These are phyloP conservation scores for Schizothorax lantsangensis DNA, from an alignment of 2,797 vertebrate species.

Conservation along the genomic window DNA sequence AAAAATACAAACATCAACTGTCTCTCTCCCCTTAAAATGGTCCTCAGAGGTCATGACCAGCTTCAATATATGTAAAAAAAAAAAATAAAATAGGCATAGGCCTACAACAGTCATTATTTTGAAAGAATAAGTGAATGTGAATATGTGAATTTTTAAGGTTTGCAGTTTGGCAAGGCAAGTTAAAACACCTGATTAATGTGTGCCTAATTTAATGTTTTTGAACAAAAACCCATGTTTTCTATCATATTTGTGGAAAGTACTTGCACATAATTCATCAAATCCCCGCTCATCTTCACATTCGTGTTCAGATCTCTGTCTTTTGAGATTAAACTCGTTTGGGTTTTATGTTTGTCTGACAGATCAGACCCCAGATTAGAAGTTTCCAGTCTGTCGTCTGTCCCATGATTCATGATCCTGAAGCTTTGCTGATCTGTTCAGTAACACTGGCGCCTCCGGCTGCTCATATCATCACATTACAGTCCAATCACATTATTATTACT, in stretches of 20 bases:
- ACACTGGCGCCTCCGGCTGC: not conserved
- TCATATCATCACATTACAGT: not conserved
- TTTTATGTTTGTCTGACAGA: conserved; percentile 1
- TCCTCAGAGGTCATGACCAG: too few relatives aligned
- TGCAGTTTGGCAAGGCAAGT: too few relatives aligned
- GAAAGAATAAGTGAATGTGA: too few relatives aligned
- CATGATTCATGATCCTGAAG: not conserved
- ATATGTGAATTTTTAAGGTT: too few relatives aligned
- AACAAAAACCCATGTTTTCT: not conserved
- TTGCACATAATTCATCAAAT: not conserved
- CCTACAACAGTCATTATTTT: too few relatives aligned
- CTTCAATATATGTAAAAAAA: too few relatives aligned
- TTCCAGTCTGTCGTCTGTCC: not conserved
- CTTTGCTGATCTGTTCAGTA: not conserved
- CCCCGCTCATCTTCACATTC: not conserved
- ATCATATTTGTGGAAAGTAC: not conserved
- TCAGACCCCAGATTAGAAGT: not conserved
- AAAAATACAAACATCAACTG: too few relatives aligned
- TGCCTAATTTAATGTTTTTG: not conserved
- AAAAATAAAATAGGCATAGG: too few relatives aligned
- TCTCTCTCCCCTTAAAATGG: too few relatives aligned
- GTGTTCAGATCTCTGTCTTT: not conserved
- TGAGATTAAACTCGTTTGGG: conserved; percentile 7
- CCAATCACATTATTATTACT: not conserved
- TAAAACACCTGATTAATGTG: not conserved